phyloP scores from a whole-genome alignment of 2,113 vertebrate genomes.

The Silurus glanis region DNA sequence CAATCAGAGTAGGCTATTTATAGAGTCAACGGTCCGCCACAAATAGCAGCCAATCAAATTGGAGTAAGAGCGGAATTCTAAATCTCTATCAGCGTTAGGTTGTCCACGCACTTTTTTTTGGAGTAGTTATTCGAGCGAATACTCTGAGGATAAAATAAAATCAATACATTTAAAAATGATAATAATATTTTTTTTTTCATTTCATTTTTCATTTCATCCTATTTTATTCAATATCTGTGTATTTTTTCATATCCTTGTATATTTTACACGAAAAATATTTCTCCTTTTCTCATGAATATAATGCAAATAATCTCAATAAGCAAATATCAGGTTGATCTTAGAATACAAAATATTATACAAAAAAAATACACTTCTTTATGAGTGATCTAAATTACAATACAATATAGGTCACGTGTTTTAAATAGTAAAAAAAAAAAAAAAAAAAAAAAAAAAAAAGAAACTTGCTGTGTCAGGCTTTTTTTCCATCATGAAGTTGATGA shows the following conservation, averaged over 20 bases:
- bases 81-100: constrained; percentile 67
- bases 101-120: constrained; percentile 52
- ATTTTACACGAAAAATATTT: too few species aligned
- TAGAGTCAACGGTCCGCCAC: constrained; percentile 11
- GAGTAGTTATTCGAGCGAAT: neutral
- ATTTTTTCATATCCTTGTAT: neutral
- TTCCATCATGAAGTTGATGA: too few species aligned
- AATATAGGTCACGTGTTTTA: too few species aligned
- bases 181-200: neutral
- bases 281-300: too few species aligned
- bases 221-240: neutral
- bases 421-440: neutral
- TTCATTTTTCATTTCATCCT: neutral
- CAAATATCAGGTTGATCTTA: too few species aligned
- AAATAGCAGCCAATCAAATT: constrained; percentile 58
- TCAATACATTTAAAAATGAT: neutral
- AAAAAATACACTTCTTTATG: too few species aligned
- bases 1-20: constrained; percentile 58
- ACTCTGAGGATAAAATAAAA: neutral
- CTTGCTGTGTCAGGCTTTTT: neutral
- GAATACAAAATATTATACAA: too few species aligned
- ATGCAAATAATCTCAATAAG: too few species aligned
- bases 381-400: too few species aligned
- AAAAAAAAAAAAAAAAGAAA: neutral
- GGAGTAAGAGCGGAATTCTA: neutral